phyloP scores from a whole-genome alignment of 2,113 vertebrate genomes.

The Pachyramphus minor region DNA sequence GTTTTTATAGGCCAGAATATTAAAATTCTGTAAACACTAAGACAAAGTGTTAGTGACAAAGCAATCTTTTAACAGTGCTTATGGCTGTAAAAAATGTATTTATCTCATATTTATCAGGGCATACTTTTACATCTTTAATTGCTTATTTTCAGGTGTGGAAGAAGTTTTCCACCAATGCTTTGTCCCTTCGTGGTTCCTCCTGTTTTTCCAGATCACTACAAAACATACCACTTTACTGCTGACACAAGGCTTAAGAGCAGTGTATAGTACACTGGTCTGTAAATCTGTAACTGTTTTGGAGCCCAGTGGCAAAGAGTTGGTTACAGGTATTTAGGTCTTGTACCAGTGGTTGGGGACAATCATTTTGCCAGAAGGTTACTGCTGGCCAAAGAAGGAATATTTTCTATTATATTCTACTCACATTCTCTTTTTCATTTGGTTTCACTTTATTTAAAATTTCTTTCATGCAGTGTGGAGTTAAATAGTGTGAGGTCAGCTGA shows the following conservation, averaged over 20 bases:
- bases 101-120: background rate
- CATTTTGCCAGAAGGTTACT: background rate
- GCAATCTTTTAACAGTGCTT: background rate
- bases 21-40: fast-evolving
- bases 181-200: background rate
- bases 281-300: background rate
- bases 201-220: background rate
- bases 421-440: background rate
- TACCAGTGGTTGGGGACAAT: background rate
- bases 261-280: background rate
- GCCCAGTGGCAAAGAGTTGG: background rate
- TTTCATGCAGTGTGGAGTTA: background rate
- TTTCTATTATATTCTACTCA: background rate
- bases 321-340: background rate
- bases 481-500: background rate
- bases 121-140: background rate
- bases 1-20: background rate
- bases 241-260: background rate
- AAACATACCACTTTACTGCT: background rate
- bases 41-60: background rate
- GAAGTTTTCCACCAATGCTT: background rate
- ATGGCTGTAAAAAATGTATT: background rate
- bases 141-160: background rate
- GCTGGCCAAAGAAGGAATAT: background rate
- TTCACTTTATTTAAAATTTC: background rate